Evolutionary conservation across 2,113 vertebrate genomes (phyloP), one percentile per base, ranked within the genome.

Genomic region (Laterallus jamaicensis): DNA sequence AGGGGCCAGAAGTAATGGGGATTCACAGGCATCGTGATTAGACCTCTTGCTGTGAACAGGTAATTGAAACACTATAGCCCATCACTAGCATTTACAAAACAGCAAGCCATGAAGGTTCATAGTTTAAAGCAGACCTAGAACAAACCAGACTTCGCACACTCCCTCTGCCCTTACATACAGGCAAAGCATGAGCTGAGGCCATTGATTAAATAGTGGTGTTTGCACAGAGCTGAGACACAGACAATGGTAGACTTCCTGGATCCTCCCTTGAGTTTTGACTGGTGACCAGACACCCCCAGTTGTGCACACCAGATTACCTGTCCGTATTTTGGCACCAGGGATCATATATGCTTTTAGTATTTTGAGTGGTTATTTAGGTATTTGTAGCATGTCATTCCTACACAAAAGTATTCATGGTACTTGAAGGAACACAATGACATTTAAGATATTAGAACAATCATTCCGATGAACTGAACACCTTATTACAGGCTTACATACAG

Each of bases 61-160:
- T 95, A 95, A 97, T 86, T 95, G 96, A 85, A 94, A 91, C 94
- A 42, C 88, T 56, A 0, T 21, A 75, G 91, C 70, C 92, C 91
- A 78, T 90, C 91, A 71, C 84, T 62, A 84, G 81, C 92, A 60
- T 50, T 28, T 86, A 92, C 35, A 18, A 82, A 93, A 71, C 56
- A 85, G 84, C 67, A 66, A 82, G 66, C 29, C 82, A 47, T 15
- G 80, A 29, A 92, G 83, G 76, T 4, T 4, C 56, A 63, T 12
- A 0, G 52, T 26, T 80, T 82, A 74, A 66, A 92, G 76, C 69
- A 93, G 70, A 17, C 24, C 69, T 47, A 54, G 88, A 80, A 29
- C 10, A 22, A 84, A 52, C 17, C 52, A 37, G 55, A 74, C 32
- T 24, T 20, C 86, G 52, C 78, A 20, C 44, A 69, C 21, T 60